A percentile compares a stretch with the other conserved stretches of the same genome.
Conservation (phyloP, 2,888 invertebrate species). For the Stramonita haemastoma region DNA sequence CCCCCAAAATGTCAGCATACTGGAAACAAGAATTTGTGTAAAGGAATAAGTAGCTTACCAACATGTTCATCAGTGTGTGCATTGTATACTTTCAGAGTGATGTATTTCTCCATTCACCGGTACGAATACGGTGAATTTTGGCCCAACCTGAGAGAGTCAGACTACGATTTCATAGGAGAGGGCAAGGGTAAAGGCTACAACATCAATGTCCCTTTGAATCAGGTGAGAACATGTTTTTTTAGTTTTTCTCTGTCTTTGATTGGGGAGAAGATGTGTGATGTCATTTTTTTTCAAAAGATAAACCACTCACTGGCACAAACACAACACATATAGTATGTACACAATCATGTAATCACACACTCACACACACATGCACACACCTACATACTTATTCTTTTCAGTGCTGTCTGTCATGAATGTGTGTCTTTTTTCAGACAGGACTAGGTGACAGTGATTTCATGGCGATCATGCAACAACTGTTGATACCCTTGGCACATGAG, state of each 20-base stretch:
- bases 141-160: slow-evolving; percentile 93
- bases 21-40: too few relatives aligned
- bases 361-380: too few relatives aligned
- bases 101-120: slow-evolving; percentile 98
- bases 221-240: background rate
- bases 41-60: too few relatives aligned
- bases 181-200: slow-evolving; percentile 89
- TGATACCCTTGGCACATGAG: slow-evolving; percentile 74
- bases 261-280: too few relatives aligned
- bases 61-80: background rate
- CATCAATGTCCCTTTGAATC: slow-evolving; percentile 77
- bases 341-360: too few relatives aligned
- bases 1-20: too few relatives aligned
- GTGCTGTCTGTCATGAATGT: too few relatives aligned
- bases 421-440: slow-evolving; percentile 80
- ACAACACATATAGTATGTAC: too few relatives aligned
- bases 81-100: slow-evolving; percentile 82
- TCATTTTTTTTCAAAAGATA: too few relatives aligned
- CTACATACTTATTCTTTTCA: too few relatives aligned
- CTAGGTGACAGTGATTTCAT: slow-evolving; percentile 93
- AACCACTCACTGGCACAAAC: too few relatives aligned
- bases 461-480: slow-evolving; percentile 84
- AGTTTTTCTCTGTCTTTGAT: background rate
- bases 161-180: slow-evolving; percentile 90
- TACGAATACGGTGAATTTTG: slow-evolving; percentile 95